Evolutionary conservation across 1,140 invertebrate genomes (phyloP), one percentile per base, ranked within the genome.

Genomic region (Platorchestia sp.): DNA sequence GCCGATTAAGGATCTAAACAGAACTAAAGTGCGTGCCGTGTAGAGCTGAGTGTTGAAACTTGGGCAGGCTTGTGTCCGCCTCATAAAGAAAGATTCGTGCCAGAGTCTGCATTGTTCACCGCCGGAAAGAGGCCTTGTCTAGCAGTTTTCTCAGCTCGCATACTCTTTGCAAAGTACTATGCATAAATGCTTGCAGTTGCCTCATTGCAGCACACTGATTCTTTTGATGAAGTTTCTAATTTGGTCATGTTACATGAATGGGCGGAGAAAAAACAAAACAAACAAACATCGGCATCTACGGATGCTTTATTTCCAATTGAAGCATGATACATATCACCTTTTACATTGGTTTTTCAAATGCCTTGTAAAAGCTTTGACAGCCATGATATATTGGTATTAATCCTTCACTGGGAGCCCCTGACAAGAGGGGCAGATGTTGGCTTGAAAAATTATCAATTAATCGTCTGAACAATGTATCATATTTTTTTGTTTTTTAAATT

Each of bases 1-100:
- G 44, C 91, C 91, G 91, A 93, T 93, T 93, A 93, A 93, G 91
- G 91, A 93, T 93, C 91, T 93, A 93, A 93, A 93, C 91, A 93
- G 91, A 93, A 93, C 91, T 93, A 93, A 93, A 93, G 91, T 47
- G 45, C 91, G 43, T 89, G 41, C 22, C 41, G 5, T 89, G 41
- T 36, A 89, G 36, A 6, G 87, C 27, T 75, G 59, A 75, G 59
- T 75, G 59, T 75, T 75, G 59, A 75, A 75, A 75, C 59, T 75
- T 75, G 36, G 59, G 36, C 59, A 75, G 59, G 59, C 59, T 75
- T 75, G 59, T 75, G 59, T 27, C 59, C 59, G 59, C 59, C 27
- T 75, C 59, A 75, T 75, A 36, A 75, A 75, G 59, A 36, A 75
- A 75, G 59, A 75, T 75, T 75, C 59, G 27, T 75, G 59, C 59